Evolutionary conservation across 53 echinoderm and acorn worm species (phyloP).

Genomic region (Paracentrotus lividus): DNA sequence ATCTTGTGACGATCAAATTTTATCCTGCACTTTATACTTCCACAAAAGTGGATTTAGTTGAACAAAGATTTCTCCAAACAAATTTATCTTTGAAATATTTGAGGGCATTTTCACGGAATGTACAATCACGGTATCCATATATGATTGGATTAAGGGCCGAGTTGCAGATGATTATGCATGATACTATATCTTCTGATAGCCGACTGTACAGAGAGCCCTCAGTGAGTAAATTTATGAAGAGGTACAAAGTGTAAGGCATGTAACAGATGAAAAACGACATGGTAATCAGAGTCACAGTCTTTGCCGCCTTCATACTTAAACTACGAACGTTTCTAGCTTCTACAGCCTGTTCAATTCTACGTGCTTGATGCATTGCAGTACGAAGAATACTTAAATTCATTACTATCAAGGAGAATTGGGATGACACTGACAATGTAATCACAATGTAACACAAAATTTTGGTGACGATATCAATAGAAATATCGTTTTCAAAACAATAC

Average conservation of each 20-base stretch:
- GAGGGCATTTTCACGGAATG: no score
- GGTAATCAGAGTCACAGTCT: background rate
- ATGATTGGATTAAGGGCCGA: background rate
- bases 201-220: background rate
- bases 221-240: background rate
- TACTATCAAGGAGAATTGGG: background rate
- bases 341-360: background rate
- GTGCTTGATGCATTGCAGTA: background rate
- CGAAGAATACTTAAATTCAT: background rate
- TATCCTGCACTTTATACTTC: no score
- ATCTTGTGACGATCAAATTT: no score
- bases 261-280: background rate
- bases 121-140: slow-evolving; percentile 3
- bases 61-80: no score
- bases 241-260: background rate
- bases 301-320: background rate
- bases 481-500: background rate
- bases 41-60: no score
- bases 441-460: background rate
- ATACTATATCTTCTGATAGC: background rate
- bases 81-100: no score
- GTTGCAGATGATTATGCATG: background rate
- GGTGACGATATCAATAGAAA: background rate
- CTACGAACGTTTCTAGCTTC: background rate
- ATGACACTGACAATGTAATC: background rate